Conservation (phyloP, 2,113 vertebrate species). For the Lasiurus cinereus region DNA sequence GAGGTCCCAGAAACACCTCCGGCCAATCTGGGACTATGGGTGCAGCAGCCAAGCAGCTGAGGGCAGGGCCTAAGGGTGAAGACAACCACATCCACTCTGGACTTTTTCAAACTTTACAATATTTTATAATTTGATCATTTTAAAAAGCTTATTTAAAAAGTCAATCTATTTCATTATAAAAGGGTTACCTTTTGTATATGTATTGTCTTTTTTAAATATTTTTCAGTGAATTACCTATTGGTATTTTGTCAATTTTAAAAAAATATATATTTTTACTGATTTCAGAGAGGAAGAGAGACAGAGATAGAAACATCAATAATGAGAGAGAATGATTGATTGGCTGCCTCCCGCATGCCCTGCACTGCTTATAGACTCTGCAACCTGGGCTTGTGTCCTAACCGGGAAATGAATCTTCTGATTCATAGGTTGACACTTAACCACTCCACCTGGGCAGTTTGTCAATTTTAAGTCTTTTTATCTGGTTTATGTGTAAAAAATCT, state of each 20-base stretch:
- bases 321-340: too few relatives aligned
- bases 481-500: background rate
- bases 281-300: too few relatives aligned
- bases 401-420: background rate
- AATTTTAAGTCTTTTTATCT: background rate
- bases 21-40: too few relatives aligned
- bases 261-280: background rate
- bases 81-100: background rate
- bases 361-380: too few relatives aligned
- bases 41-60: too few relatives aligned
- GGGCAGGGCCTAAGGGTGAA: background rate
- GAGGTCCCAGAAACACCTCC: too few relatives aligned
- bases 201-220: background rate
- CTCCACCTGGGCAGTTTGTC: background rate
- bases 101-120: background rate
- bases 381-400: too few relatives aligned
- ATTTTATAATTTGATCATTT: background rate
- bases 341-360: too few relatives aligned
- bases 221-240: background rate
- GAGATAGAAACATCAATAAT: too few relatives aligned
- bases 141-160: background rate
- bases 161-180: background rate
- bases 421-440: too few relatives aligned
- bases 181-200: background rate
- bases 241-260: background rate